phyloP scores from a whole-genome alignment of 1,140 invertebrate species.

The Drosophila lowei region DNA sequence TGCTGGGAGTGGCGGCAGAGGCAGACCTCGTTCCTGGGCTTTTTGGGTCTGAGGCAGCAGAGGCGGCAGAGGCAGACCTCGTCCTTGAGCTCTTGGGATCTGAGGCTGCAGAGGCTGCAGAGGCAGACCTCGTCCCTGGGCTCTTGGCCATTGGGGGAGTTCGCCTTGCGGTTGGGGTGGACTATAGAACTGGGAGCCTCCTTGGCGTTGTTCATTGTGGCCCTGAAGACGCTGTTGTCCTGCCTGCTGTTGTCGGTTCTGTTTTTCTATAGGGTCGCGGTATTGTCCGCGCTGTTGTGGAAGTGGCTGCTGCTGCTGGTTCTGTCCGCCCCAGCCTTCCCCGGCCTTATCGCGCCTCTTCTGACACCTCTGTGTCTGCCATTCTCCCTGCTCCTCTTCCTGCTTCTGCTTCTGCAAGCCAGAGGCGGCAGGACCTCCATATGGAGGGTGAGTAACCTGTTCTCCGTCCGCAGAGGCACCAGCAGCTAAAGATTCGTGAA shows the following conservation, averaged over 20 bases:
- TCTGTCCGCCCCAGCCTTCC: constrained; percentile 25
- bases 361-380: constrained; percentile 9
- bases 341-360: constrained; percentile 1
- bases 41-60: no score
- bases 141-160: constrained; percentile 5
- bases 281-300: not conserved
- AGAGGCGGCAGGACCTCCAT: not conserved
- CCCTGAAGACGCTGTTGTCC: no score
- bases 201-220: no score
- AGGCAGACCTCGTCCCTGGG: no score
- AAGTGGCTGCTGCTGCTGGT: not conserved
- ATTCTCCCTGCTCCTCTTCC: not conserved
- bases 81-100: no score
- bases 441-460: not conserved
- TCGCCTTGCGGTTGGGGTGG: not conserved
- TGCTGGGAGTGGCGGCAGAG: constrained; percentile 3
- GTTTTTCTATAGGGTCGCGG: constrained; percentile 2
- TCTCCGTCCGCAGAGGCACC: no score
- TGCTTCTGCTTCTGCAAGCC: constrained; percentile 10
- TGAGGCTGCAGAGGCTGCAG: no score
- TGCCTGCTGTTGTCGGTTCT: not conserved
- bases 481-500: no score
- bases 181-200: no score
- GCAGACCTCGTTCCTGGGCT: no score
- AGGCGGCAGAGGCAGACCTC: no score